A percentile compares a stretch with the other conserved stretches of the same genome.
These are phyloP conservation scores for Vulpes vulpes DNA, from an alignment of 2,113 vertebrate genomes.

Conservation along the genomic window DNA sequence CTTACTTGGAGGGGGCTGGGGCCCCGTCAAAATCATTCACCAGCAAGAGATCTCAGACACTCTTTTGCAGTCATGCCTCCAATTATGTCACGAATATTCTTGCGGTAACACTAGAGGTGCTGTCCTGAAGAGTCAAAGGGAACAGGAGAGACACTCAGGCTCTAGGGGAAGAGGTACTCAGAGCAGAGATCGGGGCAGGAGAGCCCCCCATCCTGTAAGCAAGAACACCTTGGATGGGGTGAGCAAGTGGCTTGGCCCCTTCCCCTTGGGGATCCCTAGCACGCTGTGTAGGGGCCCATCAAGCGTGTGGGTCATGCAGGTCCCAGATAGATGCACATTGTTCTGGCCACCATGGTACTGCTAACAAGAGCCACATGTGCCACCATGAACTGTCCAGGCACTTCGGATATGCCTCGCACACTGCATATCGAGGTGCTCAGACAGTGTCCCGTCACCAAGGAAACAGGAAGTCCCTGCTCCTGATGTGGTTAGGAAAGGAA, in stretches of 20 bases:
- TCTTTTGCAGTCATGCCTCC: background rate
- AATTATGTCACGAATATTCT: background rate
- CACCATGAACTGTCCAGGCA: too few species aligned
- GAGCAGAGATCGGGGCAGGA: background rate
- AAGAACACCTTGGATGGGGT: background rate
- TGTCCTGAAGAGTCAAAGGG: background rate
- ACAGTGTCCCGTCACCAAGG: background rate
- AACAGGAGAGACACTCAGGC: background rate
- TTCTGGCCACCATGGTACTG: background rate
- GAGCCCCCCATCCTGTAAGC: background rate
- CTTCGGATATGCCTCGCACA: accelerated
- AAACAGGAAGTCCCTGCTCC: background rate
- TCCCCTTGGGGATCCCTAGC: background rate
- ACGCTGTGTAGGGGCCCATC: accelerated
- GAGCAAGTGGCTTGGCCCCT: background rate
- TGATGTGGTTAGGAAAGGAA: background rate
- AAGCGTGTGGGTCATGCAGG: background rate
- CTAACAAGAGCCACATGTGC: background rate
- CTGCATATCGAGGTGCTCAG: background rate
- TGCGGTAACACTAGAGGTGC: background rate
- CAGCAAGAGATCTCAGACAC: background rate
- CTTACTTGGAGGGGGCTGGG: background rate
- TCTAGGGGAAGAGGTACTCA: background rate
- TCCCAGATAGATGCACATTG: accelerated
- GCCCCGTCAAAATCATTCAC: background rate